phyloP scores from a whole-genome alignment of 2,888 invertebrate species.

The Heliconius ethilla region DNA sequence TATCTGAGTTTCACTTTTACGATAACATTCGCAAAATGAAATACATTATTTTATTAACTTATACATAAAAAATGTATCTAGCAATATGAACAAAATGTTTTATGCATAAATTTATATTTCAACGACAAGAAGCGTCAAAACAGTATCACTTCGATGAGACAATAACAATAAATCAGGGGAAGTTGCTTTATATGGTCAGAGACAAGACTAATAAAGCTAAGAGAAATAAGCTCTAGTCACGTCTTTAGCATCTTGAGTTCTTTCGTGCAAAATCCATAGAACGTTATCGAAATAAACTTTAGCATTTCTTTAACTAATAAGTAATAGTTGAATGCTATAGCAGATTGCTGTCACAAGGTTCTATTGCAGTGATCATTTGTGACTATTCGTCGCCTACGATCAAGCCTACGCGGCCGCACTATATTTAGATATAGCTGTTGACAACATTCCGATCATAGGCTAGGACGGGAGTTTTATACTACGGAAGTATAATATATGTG shows the following conservation, averaged over 20 bases:
- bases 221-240: background rate
- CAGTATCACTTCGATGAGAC: constrained; percentile 35
- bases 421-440: constrained; percentile 48
- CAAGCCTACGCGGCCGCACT: constrained; percentile 48
- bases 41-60: background rate
- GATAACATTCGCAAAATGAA: too few species aligned
- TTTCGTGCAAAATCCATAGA: constrained; percentile 15
- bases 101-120: background rate
- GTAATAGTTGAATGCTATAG: constrained; percentile 19
- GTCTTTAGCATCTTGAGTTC: background rate
- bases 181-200: constrained; percentile 34
- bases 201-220: constrained; percentile 33
- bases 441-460: constrained; percentile 46
- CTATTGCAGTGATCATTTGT: constrained; percentile 26
- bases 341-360: constrained; percentile 31
- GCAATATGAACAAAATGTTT: background rate
- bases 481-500: constrained; percentile 26
- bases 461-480: constrained; percentile 13
- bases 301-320: background rate
- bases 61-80: background rate
- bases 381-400: constrained; percentile 46
- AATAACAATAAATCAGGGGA: constrained; percentile 33
- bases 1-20: too few species aligned
- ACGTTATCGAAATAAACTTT: constrained; percentile 25
- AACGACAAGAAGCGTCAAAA: constrained; percentile 8